Percentiles rank a stretch among this genome's conserved stretches.
Conservation (phyloP, 2,113 vertebrate genomes). For the Misgurnus mizolepis region DNA sequence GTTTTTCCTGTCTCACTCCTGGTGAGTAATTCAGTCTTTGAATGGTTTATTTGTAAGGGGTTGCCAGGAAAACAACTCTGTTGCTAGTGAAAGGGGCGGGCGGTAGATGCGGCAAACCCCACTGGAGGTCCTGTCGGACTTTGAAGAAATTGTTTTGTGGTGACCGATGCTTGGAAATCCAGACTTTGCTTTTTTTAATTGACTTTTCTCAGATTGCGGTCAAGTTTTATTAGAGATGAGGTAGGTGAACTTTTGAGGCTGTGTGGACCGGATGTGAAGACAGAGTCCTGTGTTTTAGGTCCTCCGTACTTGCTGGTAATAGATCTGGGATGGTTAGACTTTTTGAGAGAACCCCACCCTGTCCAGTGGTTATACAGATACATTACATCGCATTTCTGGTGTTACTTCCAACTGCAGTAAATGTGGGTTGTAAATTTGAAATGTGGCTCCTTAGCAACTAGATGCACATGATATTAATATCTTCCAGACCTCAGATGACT, state of each 20-base stretch:
- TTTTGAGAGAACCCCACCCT: neutral
- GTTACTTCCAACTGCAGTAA: neutral
- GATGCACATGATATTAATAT: too few relatives aligned
- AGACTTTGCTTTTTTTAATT: neutral
- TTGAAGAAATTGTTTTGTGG: constrained; percentile 45
- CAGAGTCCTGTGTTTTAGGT: neutral
- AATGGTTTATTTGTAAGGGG: constrained; percentile 69
- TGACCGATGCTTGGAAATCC: constrained; percentile 44
- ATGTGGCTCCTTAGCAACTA: neutral
- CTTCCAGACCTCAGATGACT: too few relatives aligned
- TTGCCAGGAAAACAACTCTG: constrained; percentile 73
- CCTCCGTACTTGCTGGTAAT: neutral
- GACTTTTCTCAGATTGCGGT: neutral
- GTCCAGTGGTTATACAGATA: neutral
- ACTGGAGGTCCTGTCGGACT: constrained; percentile 35
- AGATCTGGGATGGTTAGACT: neutral
- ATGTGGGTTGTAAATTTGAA: neutral
- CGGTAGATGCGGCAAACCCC: constrained; percentile 59
- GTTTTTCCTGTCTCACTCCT: constrained; percentile 20
- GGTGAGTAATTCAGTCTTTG: constrained; percentile 58
- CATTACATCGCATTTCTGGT: neutral
- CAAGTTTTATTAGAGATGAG: constrained; percentile 1
- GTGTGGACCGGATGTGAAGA: neutral
- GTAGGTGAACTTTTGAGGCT: neutral
- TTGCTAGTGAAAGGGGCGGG: constrained; percentile 55